Percentiles rank a stretch among this genome's conserved stretches.
Conservation (phyloP, 1,140 invertebrate species). For the Galleria mellonella region DNA sequence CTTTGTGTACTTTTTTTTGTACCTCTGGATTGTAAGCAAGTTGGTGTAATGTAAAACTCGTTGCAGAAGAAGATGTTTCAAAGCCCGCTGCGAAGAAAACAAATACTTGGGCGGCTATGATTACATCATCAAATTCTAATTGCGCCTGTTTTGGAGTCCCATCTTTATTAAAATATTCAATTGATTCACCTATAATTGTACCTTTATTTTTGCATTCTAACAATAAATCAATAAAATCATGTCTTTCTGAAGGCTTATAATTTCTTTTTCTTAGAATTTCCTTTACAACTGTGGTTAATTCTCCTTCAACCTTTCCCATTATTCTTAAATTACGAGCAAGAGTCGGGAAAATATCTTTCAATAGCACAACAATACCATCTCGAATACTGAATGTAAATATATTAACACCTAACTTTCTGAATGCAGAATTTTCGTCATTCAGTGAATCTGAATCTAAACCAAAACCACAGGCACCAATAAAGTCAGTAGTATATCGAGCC, state of each 20-base stretch:
- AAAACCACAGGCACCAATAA: too few species aligned
- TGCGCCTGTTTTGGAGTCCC: conserved; percentile 1
- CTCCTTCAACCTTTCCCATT: not conserved
- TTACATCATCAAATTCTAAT: conserved; percentile 19
- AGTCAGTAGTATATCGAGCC: too few species aligned
- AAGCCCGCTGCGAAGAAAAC: conserved; percentile 33
- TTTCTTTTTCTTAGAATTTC: conserved; percentile 5
- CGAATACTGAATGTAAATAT: conserved; percentile 8
- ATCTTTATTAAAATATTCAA: conserved; percentile 5
- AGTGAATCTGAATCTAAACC: too few species aligned
- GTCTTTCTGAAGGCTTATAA: conserved; percentile 24
- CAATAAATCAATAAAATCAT: conserved; percentile 52
- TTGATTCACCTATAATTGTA: conserved; percentile 9
- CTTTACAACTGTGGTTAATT: not conserved
- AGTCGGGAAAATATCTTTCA: conserved; percentile 4
- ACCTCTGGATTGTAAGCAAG: conserved; percentile 73
- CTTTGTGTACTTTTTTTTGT: conserved; percentile 60
- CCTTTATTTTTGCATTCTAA: conserved; percentile 35
- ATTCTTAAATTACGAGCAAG: not conserved
- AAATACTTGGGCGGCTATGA: conserved; percentile 44
- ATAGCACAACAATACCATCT: conserved; percentile 1
- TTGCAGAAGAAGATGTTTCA: too few species aligned
- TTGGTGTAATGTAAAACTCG: conserved; percentile 40
- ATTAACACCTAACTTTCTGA: conserved; percentile 45
- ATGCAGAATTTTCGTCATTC: conserved; percentile 60